phyloP scores from a whole-genome alignment of 2,797 vertebrate genomes.

The Carapus acus region DNA sequence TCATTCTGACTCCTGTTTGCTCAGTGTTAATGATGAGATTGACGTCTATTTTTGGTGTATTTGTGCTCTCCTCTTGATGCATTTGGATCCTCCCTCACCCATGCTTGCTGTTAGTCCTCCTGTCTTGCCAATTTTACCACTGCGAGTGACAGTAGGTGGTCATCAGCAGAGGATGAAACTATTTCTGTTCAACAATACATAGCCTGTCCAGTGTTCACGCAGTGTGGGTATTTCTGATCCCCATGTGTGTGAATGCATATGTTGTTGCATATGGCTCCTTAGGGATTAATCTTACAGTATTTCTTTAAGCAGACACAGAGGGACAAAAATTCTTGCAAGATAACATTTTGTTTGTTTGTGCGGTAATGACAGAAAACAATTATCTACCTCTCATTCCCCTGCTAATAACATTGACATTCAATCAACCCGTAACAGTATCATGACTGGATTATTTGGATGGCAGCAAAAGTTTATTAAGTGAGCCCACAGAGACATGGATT shows the following conservation, averaged over 20 bases:
- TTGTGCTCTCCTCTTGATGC: no score
- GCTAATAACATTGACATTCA: not conserved
- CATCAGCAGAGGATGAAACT: no score
- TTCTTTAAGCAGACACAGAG: not conserved
- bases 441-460: not conserved
- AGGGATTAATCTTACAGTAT: not conserved
- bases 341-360: not conserved
- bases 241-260: not conserved
- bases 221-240: not conserved
- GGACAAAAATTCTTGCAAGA: not conserved
- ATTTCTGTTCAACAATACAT: no score
- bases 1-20: no score
- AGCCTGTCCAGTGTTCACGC: no score
- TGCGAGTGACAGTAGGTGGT: no score
- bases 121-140: no score
- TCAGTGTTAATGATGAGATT: no score
- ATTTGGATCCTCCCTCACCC: no score
- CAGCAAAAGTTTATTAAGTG: not conserved
- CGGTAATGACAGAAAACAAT: not conserved
- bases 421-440: not conserved
- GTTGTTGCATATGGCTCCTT: no score
- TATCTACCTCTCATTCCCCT: not conserved
- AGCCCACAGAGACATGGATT: not conserved
- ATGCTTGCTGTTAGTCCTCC: no score
- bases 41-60: no score